Evolutionary conservation across 2,113 vertebrate genomes (phyloP), one percentile per base, ranked within the genome.

Genomic region (Callithrix jacchus): DNA sequence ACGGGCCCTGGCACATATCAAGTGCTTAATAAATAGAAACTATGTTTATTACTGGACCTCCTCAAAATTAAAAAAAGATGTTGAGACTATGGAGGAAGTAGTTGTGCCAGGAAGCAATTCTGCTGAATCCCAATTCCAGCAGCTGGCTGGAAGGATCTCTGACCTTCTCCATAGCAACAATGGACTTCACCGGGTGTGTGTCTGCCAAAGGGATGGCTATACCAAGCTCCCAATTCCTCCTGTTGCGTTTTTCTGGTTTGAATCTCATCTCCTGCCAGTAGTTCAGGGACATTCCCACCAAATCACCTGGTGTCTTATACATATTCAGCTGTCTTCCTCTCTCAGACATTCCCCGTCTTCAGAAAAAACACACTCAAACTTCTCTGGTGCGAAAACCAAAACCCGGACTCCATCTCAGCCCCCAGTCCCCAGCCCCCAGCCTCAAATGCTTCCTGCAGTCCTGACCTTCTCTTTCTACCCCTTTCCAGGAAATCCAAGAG

Each of bases 141-240:
- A 84, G 54, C 40, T 32, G 11, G 18, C 73, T 49, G 47, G 47
- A 49, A 30, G 13, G 42, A 56, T 1, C 70, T n/a, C 40, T 9
- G 6, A 7, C 6, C 2, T 45, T 23, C 2, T 27, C 9, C 25
- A 61, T 8, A 13, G 74, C 52, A n/a, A 8, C 14, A 4, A 0
- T 0, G 8, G 52, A 37, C 54, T 66, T 73, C 25, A 30, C 17
- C 2, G 56, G 42, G 16, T 2, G 17, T 13, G 18, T 13, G 52
- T 2, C 58, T 32, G 42, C 58, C 20, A 8, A 1, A 4, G 3
- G 20, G 49, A 14, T 9, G 52, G 14, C 4, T 3, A 45, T 1
- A 16, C 23, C 12, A 52, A 23, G 30, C 40, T 58, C 32, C 56
- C n/a, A 5, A 3, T 27, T 47, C 52, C 42, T 35, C 21, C 45